A percentile compares a stretch with the other conserved stretches of the same genome.
Evolutionary conservation across 2,797 vertebrate genomes (phyloP).

Genomic region (Gymnoscopelus microlampas): DNA sequence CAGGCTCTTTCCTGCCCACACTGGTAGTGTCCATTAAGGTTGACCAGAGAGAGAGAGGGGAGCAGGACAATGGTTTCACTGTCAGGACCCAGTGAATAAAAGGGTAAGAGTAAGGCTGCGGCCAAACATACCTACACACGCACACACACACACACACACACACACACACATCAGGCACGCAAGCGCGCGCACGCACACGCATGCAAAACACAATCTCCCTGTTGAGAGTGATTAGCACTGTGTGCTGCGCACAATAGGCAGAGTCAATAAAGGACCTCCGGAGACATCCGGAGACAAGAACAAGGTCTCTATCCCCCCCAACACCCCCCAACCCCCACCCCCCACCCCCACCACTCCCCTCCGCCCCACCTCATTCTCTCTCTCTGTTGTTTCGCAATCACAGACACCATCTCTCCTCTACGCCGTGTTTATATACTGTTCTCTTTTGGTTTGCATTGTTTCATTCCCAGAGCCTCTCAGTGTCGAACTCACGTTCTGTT

Average conservation of each 20-base stretch:
- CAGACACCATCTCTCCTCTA: no score
- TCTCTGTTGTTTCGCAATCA: constrained; percentile 5
- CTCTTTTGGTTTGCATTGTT: constrained; percentile 3
- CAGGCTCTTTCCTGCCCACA: constrained; percentile 68
- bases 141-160: constrained; percentile 35
- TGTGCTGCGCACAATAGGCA: constrained; percentile 78
- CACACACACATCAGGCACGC: constrained; percentile 9
- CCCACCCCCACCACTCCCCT: constrained; percentile 1
- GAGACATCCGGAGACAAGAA: constrained; percentile 74
- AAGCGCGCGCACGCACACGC: constrained; percentile 16
- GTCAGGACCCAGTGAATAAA: constrained; percentile 62
- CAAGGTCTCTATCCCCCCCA: constrained; percentile 61
- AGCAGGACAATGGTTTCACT: constrained; percentile 70
- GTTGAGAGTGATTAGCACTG: constrained; percentile 79
- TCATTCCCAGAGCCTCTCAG: neutral
- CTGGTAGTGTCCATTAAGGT: constrained; percentile 74
- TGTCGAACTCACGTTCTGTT: constrained; percentile 17
- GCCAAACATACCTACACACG: constrained; percentile 55
- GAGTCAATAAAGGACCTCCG: constrained; percentile 77
- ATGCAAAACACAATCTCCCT: constrained; percentile 63
- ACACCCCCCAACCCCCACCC: neutral
- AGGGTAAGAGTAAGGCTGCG: constrained; percentile 64
- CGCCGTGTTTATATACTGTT: no score
- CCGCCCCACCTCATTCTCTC: constrained; percentile 24
- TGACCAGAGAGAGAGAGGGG: constrained; percentile 57